Percentiles rank a stretch among this genome's conserved stretches.
Evolutionary conservation across 2,888 invertebrate species (phyloP).

Genomic region (Plusia festucae): DNA sequence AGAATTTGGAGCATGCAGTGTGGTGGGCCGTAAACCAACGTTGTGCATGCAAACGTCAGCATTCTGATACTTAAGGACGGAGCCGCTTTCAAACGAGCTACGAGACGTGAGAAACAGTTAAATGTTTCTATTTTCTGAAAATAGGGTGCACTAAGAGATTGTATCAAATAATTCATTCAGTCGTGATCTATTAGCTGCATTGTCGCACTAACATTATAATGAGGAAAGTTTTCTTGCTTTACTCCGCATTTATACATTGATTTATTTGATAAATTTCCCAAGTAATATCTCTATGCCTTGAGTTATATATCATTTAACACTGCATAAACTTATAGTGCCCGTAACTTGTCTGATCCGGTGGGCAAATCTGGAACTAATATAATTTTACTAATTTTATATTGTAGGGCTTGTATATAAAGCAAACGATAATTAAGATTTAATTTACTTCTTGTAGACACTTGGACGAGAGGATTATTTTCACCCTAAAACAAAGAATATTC

Average conservation of each 20-base stretch:
- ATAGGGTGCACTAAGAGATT: slow-evolving; percentile 36
- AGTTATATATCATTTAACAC: too few species aligned
- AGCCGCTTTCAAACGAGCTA: slow-evolving; percentile 44
- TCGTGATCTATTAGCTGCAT: slow-evolving; percentile 50
- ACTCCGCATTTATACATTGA: neutral
- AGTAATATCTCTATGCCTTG: too few species aligned
- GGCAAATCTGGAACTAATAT: too few species aligned
- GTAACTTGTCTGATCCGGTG: too few species aligned
- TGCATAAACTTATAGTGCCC: neutral
- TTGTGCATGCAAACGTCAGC: slow-evolving; percentile 51
- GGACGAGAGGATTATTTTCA: too few species aligned
- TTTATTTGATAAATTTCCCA: neutral
- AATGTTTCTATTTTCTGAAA: slow-evolving; percentile 49
- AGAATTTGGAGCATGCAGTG: slow-evolving; percentile 64
- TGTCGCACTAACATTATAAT: slow-evolving; percentile 42
- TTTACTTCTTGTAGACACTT: too few species aligned
- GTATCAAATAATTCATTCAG: slow-evolving; percentile 50
- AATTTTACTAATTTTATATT: too few species aligned
- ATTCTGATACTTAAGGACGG: slow-evolving; percentile 48
- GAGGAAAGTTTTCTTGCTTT: slow-evolving; percentile 24
- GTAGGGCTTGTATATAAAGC: too few species aligned
- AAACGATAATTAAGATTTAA: too few species aligned
- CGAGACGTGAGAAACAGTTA: slow-evolving; percentile 51
- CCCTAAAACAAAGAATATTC: too few species aligned
- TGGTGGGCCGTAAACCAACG: slow-evolving; percentile 61